Evolutionary conservation across 2,113 vertebrate species (phyloP).

Genomic region (Himantopus leucocephalus): DNA sequence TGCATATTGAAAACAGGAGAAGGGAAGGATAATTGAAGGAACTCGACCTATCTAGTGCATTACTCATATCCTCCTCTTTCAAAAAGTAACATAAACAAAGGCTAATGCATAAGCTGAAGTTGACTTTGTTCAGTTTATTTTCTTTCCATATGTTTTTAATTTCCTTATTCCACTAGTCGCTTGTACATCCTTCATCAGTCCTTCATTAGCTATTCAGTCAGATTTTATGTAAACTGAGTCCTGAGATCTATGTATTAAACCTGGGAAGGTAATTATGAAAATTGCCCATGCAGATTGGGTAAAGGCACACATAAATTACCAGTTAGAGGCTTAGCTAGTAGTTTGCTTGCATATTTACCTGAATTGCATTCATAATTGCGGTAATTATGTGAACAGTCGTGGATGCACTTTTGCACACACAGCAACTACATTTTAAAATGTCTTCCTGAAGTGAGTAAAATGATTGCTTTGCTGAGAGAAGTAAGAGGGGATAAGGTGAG

Average conservation of each 20-base stretch:
- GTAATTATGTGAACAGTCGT: constrained; percentile 33
- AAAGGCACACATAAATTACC: constrained; percentile 49
- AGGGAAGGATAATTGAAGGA: constrained; percentile 8
- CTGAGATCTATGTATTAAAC: constrained; percentile 17
- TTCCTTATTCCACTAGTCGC: neutral
- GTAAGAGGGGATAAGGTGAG: neutral
- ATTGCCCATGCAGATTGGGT: constrained; percentile 50
- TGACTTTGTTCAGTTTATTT: neutral
- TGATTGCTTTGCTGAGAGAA: neutral
- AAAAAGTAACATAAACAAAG: neutral
- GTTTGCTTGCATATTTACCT: constrained; percentile 39
- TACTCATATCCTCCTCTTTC: neutral
- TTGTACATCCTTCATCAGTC: neutral
- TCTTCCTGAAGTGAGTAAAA: neutral
- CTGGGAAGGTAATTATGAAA: constrained; percentile 40
- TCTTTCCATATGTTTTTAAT: neutral
- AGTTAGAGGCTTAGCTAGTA: constrained; percentile 31
- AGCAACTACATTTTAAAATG: neutral
- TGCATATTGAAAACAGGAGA: neutral
- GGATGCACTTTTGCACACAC: neutral
- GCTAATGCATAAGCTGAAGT: neutral
- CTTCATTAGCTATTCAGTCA: constrained; percentile 20
- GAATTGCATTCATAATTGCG: constrained; percentile 49
- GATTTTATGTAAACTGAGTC: constrained; percentile 5
- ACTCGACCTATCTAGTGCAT: neutral